Evolutionary conservation across 2,888 invertebrate genomes (phyloP).

Genomic region (Teleogryllus oceanicus): DNA sequence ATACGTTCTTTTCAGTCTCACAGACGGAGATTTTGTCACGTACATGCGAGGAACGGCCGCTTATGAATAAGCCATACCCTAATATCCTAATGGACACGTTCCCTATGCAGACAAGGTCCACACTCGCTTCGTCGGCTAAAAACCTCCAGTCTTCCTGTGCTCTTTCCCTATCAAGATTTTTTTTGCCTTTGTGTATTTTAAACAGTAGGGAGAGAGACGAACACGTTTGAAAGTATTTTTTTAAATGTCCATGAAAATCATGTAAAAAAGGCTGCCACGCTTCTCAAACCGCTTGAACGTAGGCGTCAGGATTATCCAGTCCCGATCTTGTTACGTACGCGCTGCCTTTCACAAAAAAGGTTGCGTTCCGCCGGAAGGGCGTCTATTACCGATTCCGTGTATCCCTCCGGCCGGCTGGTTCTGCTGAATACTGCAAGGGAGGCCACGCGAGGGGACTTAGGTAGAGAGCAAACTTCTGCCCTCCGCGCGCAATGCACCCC

Average conservation of each 20-base stretch:
- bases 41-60: constrained; percentile 22
- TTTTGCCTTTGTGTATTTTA: background rate
- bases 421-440: no score
- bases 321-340: background rate
- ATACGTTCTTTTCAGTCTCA: background rate
- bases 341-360: constrained; percentile 1
- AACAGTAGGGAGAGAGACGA: background rate
- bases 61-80: constrained; percentile 35
- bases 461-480: no score
- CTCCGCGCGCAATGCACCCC: no score
- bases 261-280: background rate
- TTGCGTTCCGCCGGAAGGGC: background rate
- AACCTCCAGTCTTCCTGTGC: background rate
- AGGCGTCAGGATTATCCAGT: background rate
- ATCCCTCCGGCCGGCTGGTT: background rate
- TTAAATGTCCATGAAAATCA: constrained; percentile 18
- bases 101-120: background rate
- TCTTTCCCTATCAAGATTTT: background rate
- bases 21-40: background rate
- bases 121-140: background rate
- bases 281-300: background rate
- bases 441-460: no score
- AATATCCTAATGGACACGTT: constrained; percentile 34
- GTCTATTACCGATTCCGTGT: constrained; percentile 6
- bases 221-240: constrained; percentile 6